Evolutionary conservation across 2,797 vertebrate species (phyloP), one percentile per base, ranked within the genome.

Genomic region (Sebastes wilsoni): DNA sequence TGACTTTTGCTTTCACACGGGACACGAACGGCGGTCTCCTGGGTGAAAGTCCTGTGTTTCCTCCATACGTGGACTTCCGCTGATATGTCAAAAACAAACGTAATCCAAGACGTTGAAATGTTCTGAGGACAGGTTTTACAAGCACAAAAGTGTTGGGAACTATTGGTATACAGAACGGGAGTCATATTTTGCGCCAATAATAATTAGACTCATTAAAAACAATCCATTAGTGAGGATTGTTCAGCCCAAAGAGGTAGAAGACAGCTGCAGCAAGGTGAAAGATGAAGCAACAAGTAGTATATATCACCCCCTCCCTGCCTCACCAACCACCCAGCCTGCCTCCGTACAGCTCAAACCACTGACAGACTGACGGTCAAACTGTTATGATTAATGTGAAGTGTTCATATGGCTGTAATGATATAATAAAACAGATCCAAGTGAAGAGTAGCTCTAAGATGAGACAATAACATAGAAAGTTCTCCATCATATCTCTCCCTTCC

Each of bases 391-490:
- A 42, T 42, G 77, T 46, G 34, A 52, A 55, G n/a, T 9, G 14
- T 22, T 58, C 61, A 16, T 25, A 25, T 20, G 49, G 75, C 22
- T 62, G 61, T 22, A 75, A 75, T 30, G 65, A 77, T 56, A 75
- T 83, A 68, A 23, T 82, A 70, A 77, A 90, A 80, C 62, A 79
- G 75, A 54, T 84, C 77, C 69, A 42, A 32, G 25, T 79, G 59
- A 72, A 65, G 70, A 74, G 59, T 22, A 9, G 34, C 8, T 27
- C 16, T 42, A 16, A 65, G 6, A 25, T 23, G 32, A 66, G 38
- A 14, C n/a, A 0, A 22, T 52, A 49, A 52, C 36, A 4, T 16
- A 55, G 3, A 75, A 27, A 18, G 27, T 58, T 66, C 52, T 18
- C 28, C 25, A 14, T 55, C 67, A 23, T 46, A 60, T 67, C 36